phyloP scores from a whole-genome alignment of 2,888 invertebrate species.

The Andrena flavipes region DNA sequence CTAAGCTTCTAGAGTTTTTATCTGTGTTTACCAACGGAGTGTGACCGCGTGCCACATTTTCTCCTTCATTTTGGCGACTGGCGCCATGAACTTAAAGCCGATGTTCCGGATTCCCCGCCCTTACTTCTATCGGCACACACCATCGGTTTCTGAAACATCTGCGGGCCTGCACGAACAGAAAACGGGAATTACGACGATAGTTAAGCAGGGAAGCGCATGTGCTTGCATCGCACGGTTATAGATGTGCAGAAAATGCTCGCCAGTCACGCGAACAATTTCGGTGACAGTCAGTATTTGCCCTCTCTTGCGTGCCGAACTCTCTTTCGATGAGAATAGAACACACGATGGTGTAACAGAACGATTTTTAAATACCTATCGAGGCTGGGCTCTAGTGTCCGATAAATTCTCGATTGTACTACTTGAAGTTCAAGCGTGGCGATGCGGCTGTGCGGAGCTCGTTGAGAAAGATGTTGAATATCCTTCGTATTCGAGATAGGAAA shows the following conservation, averaged over 20 bases:
- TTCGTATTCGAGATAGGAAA: neutral
- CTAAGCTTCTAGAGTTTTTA: neutral
- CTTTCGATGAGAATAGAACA: neutral
- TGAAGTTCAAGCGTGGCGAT: too few relatives aligned
- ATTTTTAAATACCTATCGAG: too few relatives aligned
- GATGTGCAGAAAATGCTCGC: neutral
- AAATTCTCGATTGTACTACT: too few relatives aligned
- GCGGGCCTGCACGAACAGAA: neutral
- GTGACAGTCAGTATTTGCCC: neutral
- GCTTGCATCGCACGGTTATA: neutral
- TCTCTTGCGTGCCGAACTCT: slow-evolving; percentile 1
- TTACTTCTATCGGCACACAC: neutral
- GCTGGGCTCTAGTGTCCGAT: too few relatives aligned
- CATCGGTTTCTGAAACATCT: neutral
- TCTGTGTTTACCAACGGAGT: slow-evolving; percentile 6
- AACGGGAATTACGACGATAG: neutral
- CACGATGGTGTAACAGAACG: neutral
- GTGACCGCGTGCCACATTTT: slow-evolving; percentile 21
- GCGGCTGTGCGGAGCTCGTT: neutral
- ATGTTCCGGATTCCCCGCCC: slow-evolving; percentile 3
- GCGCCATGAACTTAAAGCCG: slow-evolving; percentile 22
- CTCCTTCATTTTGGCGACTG: neutral
- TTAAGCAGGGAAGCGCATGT: neutral
- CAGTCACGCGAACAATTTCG: slow-evolving; percentile 34
- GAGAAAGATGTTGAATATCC: neutral